Evolutionary conservation across 2,113 vertebrate species (phyloP), one percentile per base, ranked within the genome.

Genomic region (Odocoileus virginianus): DNA sequence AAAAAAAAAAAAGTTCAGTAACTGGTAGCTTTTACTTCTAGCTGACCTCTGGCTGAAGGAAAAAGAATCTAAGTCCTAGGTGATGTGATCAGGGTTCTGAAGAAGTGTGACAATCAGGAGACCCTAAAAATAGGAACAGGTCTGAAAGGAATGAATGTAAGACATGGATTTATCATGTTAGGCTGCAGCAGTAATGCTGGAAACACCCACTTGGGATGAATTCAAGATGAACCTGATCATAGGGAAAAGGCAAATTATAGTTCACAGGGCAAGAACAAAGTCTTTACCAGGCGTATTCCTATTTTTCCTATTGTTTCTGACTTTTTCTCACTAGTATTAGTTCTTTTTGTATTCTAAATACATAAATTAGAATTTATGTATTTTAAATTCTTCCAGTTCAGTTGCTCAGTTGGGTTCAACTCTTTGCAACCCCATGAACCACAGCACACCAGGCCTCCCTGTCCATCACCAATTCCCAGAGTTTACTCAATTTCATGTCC

Each of bases 11-110:
- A 67, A 5, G n/a, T 36, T 21, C 17, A 58, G 21, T 94, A 88
- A 93, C 21, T 91, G 47, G 30, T 93, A 86, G 27, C 55, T 92
- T 90, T 92, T 90, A 84, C 82, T 87, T 88, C 88, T 47, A 78
- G 40, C 12, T 93, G 15, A 85, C 6, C n/a, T 45, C 2, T 94
- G 89, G 50, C 12, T 81, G 14, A 76, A 83, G 40, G 52, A 78
- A 58, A 85, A 71, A 71, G 54, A 76, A 7, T 64, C 57, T 85
- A 14, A 78, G 55, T 67, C 14, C 28, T 45, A 17, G n/a, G 10
- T 91, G 13, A 33, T 82, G 30, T 57, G 23, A 45, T 85, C 16
- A 60, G 19, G 3, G 2, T 87, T 86, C 85, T 96, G 89, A 94
- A 45, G n/a, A 64, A 61, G 43, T 45, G 12, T 71, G 23, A 36